Conservation (phyloP, 2,113 vertebrate species). For the Thamnophis sirtalis region DNA sequence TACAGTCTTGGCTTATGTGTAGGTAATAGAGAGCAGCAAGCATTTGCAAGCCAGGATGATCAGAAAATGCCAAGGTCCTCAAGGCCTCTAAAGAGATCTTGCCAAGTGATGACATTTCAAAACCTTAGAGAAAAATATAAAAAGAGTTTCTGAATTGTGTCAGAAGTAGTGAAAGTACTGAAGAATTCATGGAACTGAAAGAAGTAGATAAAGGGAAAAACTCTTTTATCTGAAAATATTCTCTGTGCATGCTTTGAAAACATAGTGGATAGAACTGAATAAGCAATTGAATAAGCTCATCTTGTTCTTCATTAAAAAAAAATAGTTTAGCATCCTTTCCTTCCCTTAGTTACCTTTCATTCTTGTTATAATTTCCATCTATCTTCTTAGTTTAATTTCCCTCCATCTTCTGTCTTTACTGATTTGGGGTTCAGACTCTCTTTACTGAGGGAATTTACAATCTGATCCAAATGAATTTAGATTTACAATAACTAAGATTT, state of each 20-base stretch:
- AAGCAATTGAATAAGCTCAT: neutral
- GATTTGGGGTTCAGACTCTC: neutral
- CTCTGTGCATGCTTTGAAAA: neutral
- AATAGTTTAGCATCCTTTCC: neutral
- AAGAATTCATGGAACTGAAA: slow-evolving; percentile 12
- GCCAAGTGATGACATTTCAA: slow-evolving; percentile 57
- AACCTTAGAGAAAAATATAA: slow-evolving; percentile 52
- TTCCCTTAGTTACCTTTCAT: neutral
- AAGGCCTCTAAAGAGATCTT: slow-evolving; percentile 64
- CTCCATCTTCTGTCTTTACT: neutral
- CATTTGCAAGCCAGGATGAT: slow-evolving; percentile 69
- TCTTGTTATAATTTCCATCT: neutral
- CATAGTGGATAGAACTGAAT: neutral
- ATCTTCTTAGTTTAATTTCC: neutral
- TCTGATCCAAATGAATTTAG: neutral
- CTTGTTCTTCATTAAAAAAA: neutral
- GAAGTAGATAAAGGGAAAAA: neutral
- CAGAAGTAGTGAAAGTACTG: slow-evolving; percentile 2
- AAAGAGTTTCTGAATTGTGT: slow-evolving; percentile 31
- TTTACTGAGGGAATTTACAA: neutral
- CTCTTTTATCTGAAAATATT: neutral
- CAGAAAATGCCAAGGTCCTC: slow-evolving; percentile 70
- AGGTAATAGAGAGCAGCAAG: slow-evolving; percentile 74
- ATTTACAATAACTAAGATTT: neutral
- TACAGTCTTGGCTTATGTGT: slow-evolving; percentile 74